These are phyloP conservation scores for Adineta ricciae DNA, from an alignment of 2,888 invertebrate genomes.

Conservation along the genomic window DNA sequence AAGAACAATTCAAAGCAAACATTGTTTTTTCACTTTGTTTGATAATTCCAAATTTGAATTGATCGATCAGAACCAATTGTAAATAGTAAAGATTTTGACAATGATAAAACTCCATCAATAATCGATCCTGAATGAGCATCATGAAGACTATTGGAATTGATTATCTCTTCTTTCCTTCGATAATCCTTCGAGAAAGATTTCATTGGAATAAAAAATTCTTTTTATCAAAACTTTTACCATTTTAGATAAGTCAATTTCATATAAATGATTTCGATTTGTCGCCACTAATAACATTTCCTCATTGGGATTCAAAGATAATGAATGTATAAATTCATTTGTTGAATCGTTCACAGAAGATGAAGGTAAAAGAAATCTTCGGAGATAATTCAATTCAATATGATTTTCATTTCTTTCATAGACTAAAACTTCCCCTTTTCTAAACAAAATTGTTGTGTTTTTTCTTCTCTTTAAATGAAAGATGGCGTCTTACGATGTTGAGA, in stretches of 20 bases:
- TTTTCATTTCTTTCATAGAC: constrained; percentile 3
- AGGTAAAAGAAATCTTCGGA: not conserved
- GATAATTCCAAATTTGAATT: constrained; percentile 2
- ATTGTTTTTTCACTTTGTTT: not conserved
- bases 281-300: not conserved
- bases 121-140: not conserved
- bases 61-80: not conserved
- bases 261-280: not conserved
- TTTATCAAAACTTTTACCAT: not conserved
- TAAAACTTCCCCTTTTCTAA: not conserved
- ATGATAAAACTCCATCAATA: not conserved
- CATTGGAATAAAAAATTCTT: not conserved
- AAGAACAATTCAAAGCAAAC: not conserved
- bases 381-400: not conserved
- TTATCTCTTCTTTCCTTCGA: not conserved
- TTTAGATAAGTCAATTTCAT: not conserved
- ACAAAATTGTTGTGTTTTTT: not conserved
- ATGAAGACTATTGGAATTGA: not conserved
- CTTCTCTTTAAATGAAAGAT: too few species aligned
- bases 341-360: not conserved
- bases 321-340: not conserved
- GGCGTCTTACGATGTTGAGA: not conserved
- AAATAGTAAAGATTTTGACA: not conserved
- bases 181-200: not conserved
- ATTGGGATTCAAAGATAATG: not conserved